A percentile compares a stretch with the other conserved stretches of the same genome.
Evolutionary conservation across 2,113 vertebrate genomes (phyloP).

Genomic region (Clarias batrachus): DNA sequence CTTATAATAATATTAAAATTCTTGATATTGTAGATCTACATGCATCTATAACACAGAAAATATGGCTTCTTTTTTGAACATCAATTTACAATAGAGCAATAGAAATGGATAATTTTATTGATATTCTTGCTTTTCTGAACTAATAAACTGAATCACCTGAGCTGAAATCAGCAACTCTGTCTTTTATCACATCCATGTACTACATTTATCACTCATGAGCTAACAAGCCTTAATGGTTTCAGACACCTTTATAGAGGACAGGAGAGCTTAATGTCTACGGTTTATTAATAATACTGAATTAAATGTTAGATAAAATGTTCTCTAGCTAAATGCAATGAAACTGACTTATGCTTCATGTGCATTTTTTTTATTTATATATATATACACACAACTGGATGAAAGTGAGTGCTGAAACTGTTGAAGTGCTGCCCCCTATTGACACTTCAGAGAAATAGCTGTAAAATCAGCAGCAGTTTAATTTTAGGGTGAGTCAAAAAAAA

Average conservation of each 20-base stretch:
- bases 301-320: neutral
- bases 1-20: neutral
- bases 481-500: neutral
- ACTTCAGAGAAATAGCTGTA: neutral
- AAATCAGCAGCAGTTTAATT: neutral
- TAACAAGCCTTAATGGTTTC: neutral
- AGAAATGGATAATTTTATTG: neutral
- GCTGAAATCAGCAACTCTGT: neutral
- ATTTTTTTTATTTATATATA: no score
- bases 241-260: slow-evolving; percentile 1
- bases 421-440: slow-evolving; percentile 49
- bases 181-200: neutral
- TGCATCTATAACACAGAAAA: neutral
- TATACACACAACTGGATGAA: neutral
- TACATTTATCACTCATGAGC: neutral
- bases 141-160: neutral
- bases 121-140: neutral
- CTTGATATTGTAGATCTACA: neutral
- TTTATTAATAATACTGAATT: slow-evolving; percentile 2
- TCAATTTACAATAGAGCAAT: neutral
- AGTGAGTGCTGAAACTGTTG: slow-evolving; percentile 31
- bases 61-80: neutral
- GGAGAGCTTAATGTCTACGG: no score
- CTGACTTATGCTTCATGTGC: neutral
- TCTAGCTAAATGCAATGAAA: slow-evolving; percentile 10